Evolutionary conservation across 2,797 vertebrate species (phyloP), one percentile per base, ranked within the genome.

Genomic region (Tokudaia tokunoshimensis): DNA sequence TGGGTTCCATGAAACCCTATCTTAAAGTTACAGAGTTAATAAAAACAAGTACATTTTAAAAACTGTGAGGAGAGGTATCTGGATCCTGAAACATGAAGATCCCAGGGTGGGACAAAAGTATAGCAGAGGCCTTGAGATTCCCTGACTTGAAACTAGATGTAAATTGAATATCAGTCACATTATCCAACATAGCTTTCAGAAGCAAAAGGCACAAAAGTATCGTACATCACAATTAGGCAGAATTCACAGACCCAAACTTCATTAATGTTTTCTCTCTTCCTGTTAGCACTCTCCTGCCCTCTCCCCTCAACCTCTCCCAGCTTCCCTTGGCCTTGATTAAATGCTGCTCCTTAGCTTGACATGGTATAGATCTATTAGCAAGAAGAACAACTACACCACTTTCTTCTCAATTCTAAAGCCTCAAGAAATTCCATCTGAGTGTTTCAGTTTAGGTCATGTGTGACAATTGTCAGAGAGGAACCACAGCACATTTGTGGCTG

Each of bases 191-290:
- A 79, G 61, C 37, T 81, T 76, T 29, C 24, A 41, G 47, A 72
- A 95, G 59, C 61, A 89, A 93, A 95, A 65, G 26, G 15, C 67
- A 79, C 70, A 88, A 81, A 5, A 34, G 57, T 29, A 93, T 50
- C 17, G 12, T n/a, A 50, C 44, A 95, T 83, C 70, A 87, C 31
- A 44, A 37, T 8, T 79, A n/a, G 65, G 61, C 88, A 83, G 72
- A 57, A 92, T 61, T 47, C 47, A 94, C 47, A 82, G 7, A 22
- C 37, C 9, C 75, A 37, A 89, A 89, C 47, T 65, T 89, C 22
- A 79, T 65, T 59, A 84, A 7, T 29, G 29, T 5, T 24, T 95
- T 90, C 47, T 96, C 13, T 84, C 75, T 55, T 13, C 15, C 24
- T 82, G 9, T 75, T 94, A 20, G 22, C 34, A 72, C 22, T 84